Percentiles rank a stretch among this genome's conserved stretches.
Evolutionary conservation across 2,113 vertebrate species (phyloP).

Genomic region (Cheirogaleus medius): DNA sequence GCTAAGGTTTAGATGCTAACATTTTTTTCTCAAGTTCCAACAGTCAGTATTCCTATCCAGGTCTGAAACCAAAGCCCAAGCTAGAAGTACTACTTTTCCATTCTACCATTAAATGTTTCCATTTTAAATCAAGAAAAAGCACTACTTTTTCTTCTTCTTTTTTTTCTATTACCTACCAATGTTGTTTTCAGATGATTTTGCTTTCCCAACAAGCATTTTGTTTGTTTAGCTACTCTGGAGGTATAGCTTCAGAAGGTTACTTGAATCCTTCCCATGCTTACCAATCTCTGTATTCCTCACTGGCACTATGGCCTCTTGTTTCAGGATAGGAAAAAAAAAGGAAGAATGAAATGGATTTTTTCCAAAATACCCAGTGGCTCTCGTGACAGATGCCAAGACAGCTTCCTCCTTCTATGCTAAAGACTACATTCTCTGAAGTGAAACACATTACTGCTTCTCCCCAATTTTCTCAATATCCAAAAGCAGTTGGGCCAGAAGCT

Average conservation of each 20-base stretch:
- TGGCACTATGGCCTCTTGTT: neutral
- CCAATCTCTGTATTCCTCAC: neutral
- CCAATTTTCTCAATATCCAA: neutral
- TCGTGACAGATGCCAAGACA: neutral
- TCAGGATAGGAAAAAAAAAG: neutral
- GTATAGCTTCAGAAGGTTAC: neutral
- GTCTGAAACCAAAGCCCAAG: neutral
- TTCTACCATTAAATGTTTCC: neutral
- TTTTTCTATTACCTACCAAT: neutral
- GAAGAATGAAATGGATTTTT: neutral
- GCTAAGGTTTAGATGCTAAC: neutral
- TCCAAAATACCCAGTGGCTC: neutral
- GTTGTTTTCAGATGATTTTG: neutral
- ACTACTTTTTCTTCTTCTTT: neutral
- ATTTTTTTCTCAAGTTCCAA: neutral
- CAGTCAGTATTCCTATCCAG: neutral
- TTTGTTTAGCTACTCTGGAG: neutral
- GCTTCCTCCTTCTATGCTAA: conserved; percentile 6
- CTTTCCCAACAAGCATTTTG: neutral
- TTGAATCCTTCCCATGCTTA: neutral
- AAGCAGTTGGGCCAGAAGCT: neutral
- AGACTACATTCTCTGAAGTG: neutral
- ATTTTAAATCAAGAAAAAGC: neutral
- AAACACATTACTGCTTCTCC: neutral
- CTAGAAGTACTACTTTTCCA: neutral